A percentile compares a stretch with the other conserved stretches of the same genome.
phyloP scores from a whole-genome alignment of 1,140 invertebrate species.

The Piezodorus guildinii region DNA sequence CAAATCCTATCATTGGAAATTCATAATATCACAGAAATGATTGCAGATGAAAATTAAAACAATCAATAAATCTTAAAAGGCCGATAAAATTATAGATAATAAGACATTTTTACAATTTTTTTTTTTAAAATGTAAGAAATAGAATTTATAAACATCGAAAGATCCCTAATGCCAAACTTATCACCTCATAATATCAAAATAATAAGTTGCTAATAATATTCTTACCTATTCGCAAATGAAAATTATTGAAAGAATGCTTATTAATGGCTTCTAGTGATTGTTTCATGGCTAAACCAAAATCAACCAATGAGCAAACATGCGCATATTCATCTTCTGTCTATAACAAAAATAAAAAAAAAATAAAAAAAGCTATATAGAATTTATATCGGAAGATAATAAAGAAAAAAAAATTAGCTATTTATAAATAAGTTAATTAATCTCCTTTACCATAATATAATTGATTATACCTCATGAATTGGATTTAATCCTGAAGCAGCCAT shows the following conservation, averaged over 20 bases:
- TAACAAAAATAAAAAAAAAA: constrained; percentile 13
- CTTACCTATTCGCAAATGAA: constrained; percentile 78
- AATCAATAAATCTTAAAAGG: too few relatives aligned
- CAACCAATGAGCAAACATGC: constrained; percentile 75
- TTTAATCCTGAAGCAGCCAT: constrained; percentile 97
- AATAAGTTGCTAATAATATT: too few relatives aligned
- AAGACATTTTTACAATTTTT: too few relatives aligned
- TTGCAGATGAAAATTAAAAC: too few relatives aligned
- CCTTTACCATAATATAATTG: not conserved
- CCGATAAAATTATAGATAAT: too few relatives aligned
- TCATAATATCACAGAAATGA: too few relatives aligned
- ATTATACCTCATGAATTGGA: constrained; percentile 26
- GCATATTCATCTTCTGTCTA: constrained; percentile 49
- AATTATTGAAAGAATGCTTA: constrained; percentile 94
- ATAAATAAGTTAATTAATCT: not conserved
- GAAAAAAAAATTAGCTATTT: not conserved
- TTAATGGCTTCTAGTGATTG: constrained; percentile 85
- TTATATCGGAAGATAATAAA: not conserved
- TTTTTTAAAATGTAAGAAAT: too few relatives aligned
- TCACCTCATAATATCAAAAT: too few relatives aligned
- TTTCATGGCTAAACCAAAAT: constrained; percentile 88
- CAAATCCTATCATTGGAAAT: too few relatives aligned
- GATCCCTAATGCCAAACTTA: too few relatives aligned
- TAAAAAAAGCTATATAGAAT: not conserved
- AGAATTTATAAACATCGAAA: too few relatives aligned